A percentile compares a stretch with the other conserved stretches of the same genome.
phyloP scores from a whole-genome alignment of 1,140 invertebrate species.

The Brachionus koreanus region DNA sequence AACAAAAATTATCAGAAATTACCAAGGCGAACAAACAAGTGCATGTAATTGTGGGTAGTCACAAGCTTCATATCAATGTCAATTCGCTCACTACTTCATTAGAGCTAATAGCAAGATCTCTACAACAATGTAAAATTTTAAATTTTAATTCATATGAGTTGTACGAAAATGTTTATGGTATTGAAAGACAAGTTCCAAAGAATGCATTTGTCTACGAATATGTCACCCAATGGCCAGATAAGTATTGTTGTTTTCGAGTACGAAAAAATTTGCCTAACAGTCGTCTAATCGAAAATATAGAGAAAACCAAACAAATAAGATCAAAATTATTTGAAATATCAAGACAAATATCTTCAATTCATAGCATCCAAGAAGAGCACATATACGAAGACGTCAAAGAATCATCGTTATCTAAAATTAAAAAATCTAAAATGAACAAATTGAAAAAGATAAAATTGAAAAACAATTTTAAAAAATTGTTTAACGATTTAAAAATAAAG shows the following conservation, averaged over 20 bases:
- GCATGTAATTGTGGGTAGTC: background rate
- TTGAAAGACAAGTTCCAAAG: background rate
- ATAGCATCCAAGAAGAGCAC: background rate
- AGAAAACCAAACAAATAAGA: background rate
- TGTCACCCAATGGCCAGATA: background rate
- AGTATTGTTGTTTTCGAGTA: background rate
- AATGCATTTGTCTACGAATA: background rate
- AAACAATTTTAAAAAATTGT: background rate
- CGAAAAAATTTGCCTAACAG: background rate
- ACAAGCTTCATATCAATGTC: background rate
- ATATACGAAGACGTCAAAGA: background rate
- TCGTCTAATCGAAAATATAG: background rate
- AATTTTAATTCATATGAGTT: conserved; percentile 8
- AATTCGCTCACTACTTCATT: background rate
- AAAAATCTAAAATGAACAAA: background rate
- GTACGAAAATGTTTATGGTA: conserved; percentile 14
- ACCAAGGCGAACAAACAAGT: background rate
- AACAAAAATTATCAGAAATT: background rate
- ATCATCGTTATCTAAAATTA: background rate
- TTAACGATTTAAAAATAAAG: background rate
- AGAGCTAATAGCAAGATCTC: background rate
- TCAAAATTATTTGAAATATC: background rate
- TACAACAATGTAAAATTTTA: background rate
- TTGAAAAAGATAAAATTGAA: background rate
- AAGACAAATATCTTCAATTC: background rate